Percentiles rank a stretch among this genome's conserved stretches.
These are phyloP conservation scores for Zaprionus vittiger DNA, from an alignment of 1,140 invertebrate species.

Conservation along the genomic window DNA sequence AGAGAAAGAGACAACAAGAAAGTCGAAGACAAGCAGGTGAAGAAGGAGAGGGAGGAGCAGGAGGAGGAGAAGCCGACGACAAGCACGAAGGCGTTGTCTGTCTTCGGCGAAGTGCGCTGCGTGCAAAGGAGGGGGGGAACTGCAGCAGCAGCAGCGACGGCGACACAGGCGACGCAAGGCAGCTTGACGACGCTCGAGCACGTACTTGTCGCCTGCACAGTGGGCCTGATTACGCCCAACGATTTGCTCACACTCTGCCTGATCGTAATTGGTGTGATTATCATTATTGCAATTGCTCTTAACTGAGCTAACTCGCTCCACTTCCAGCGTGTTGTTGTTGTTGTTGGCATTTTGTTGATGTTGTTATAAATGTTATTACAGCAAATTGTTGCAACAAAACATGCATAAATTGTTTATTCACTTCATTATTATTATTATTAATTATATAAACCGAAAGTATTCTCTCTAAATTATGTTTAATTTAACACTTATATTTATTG, in stretches of 20 bases:
- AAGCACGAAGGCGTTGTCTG: constrained; percentile 68
- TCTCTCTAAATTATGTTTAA: constrained; percentile 41
- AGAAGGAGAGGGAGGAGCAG: constrained; percentile 1
- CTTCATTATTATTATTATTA: constrained; percentile 17
- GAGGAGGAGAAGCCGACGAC: constrained; percentile 56
- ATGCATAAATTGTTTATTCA: constrained; percentile 18
- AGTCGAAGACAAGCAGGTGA: background rate
- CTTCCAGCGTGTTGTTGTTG: constrained; percentile 17
- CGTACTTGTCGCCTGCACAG: constrained; percentile 80
- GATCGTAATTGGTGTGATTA: constrained; percentile 89
- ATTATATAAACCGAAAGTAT: constrained; percentile 65
- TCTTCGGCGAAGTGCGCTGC: constrained; percentile 68
- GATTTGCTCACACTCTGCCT: constrained; percentile 89
- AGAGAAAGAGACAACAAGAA: background rate
- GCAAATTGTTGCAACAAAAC: constrained; percentile 27
- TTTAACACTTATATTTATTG: constrained; percentile 18
- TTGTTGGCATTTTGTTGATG: constrained; percentile 16
- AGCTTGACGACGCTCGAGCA: constrained; percentile 78
- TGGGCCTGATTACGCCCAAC: constrained; percentile 81
- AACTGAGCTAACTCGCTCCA: constrained; percentile 35
- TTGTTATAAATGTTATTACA: constrained; percentile 55
- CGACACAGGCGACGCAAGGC: constrained; percentile 33
- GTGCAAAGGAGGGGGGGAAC: constrained; percentile 9
- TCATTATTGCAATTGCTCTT: constrained; percentile 87
- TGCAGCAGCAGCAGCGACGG: constrained; percentile 24